Evolutionary conservation across 2,888 invertebrate genomes (phyloP).

Genomic region (Lamproptera curius): DNA sequence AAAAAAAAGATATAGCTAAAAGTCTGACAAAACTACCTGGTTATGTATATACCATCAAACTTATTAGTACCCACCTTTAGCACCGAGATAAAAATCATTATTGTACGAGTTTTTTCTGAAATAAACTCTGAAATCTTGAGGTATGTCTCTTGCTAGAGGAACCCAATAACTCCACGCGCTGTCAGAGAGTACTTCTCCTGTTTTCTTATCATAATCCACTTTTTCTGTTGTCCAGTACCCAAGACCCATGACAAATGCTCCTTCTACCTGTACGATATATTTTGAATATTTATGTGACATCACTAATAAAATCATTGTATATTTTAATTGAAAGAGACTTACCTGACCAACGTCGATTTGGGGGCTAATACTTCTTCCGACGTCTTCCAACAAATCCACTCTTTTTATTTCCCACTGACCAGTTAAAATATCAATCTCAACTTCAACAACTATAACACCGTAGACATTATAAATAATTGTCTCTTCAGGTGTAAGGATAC

Average conservation of each 20-base stretch:
- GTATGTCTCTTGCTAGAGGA: conserved; percentile 85
- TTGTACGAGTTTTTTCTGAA: conserved; percentile 81
- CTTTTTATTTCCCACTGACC: conserved; percentile 79
- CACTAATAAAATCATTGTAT: too few relatives aligned
- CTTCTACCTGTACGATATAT: conserved; percentile 82
- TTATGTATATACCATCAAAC: too few relatives aligned
- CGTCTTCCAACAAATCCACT: conserved; percentile 81
- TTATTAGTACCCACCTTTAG: conserved; percentile 82
- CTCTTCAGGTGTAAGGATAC: conserved; percentile 30
- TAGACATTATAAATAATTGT: conserved; percentile 49
- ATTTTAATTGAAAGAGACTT: too few relatives aligned
- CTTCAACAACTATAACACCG: conserved; percentile 79
- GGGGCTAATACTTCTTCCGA: conserved; percentile 82
- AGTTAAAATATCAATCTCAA: conserved; percentile 84
- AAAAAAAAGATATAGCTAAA: too few relatives aligned
- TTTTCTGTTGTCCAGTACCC: conserved; percentile 87
- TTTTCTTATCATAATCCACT: conserved; percentile 76
- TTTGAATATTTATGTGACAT: too few relatives aligned
- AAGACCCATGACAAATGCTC: conserved; percentile 84
- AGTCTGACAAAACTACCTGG: too few relatives aligned
- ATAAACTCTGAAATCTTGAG: conserved; percentile 83
- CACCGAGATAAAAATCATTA: conserved; percentile 78
- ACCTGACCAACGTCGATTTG: conserved; percentile 84
- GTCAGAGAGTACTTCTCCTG: conserved; percentile 82
- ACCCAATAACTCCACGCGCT: conserved; percentile 88